Conservation (phyloP, 2,888 invertebrate species). For the Trichogramma evanescens region DNA sequence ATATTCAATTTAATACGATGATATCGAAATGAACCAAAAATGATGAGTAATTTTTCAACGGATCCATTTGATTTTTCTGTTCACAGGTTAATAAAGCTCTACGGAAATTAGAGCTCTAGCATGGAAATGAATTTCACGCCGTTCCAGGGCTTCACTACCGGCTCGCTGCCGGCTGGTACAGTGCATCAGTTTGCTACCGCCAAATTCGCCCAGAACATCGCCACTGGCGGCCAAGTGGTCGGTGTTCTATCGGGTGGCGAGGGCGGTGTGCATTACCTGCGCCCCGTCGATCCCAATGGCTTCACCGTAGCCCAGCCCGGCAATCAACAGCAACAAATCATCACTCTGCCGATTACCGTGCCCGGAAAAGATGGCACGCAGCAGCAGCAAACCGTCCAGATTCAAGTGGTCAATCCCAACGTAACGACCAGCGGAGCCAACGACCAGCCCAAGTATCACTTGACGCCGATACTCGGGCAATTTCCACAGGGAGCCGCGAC, state of each 20-base stretch:
- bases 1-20: too few species aligned
- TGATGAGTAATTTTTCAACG: too few species aligned
- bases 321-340: constrained; percentile 58
- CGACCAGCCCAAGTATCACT: constrained; percentile 65
- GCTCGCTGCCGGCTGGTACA: constrained; percentile 57
- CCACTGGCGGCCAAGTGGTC: constrained; percentile 63
- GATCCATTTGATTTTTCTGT: too few species aligned
- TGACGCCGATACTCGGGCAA: constrained; percentile 67
- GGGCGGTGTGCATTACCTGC: constrained; percentile 69
- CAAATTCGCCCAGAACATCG: constrained; percentile 66
- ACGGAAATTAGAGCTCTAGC: too few species aligned
- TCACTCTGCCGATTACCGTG: constrained; percentile 71
- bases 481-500: constrained; percentile 67
- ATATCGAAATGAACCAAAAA: too few species aligned
- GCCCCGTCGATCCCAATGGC: constrained; percentile 55
- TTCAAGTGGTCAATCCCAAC: constrained; percentile 64
- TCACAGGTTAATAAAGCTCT: too few species aligned
- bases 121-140: constrained; percentile 68
- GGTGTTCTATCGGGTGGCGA: constrained; percentile 64
- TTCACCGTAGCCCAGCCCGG: constrained; percentile 43
- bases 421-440: constrained; percentile 48
- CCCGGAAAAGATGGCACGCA: constrained; percentile 70
- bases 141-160: constrained; percentile 58
- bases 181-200: constrained; percentile 57
- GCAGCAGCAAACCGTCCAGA: constrained; percentile 65